phyloP scores from a whole-genome alignment of 2,113 vertebrate genomes.

The Cariama cristata region DNA sequence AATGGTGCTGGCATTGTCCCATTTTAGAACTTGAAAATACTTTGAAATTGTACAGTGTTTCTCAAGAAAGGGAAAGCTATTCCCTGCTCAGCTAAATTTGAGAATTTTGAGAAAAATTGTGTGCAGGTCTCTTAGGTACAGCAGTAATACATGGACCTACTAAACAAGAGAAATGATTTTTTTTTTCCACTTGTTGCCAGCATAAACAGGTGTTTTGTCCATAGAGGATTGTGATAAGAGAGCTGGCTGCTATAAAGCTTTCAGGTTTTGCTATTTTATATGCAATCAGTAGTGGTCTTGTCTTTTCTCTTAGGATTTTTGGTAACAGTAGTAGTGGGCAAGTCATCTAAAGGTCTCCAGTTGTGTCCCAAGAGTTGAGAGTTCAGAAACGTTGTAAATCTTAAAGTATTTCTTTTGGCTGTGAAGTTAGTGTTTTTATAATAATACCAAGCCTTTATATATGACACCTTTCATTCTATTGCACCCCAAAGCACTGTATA shows the following conservation, averaged over 20 bases:
- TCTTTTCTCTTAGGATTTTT: neutral
- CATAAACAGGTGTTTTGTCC: conserved; percentile 23
- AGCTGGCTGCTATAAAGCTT: neutral
- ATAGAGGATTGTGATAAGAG: conserved; percentile 13
- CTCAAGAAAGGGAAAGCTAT: neutral
- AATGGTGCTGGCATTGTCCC: neutral
- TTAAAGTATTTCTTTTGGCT: neutral
- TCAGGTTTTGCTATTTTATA: neutral
- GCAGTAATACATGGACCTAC: neutral
- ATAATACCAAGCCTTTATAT: neutral
- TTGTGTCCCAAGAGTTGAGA: neutral
- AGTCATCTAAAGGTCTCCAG: neutral
- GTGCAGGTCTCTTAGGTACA: neutral
- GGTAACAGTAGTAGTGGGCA: neutral
- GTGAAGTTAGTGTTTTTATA: neutral
- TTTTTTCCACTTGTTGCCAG: neutral
- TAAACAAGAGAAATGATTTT: neutral
- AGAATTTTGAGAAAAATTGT: neutral
- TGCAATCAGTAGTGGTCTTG: neutral
- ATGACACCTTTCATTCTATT: neutral
- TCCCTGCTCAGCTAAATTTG: neutral
- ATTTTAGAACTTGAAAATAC: neutral
- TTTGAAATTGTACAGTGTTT: neutral
- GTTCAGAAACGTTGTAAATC: neutral
- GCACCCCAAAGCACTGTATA: neutral